Base-by-base conservation (phyloP, 2,888 invertebrate genomes). In the Baccha elongata region DNA sequence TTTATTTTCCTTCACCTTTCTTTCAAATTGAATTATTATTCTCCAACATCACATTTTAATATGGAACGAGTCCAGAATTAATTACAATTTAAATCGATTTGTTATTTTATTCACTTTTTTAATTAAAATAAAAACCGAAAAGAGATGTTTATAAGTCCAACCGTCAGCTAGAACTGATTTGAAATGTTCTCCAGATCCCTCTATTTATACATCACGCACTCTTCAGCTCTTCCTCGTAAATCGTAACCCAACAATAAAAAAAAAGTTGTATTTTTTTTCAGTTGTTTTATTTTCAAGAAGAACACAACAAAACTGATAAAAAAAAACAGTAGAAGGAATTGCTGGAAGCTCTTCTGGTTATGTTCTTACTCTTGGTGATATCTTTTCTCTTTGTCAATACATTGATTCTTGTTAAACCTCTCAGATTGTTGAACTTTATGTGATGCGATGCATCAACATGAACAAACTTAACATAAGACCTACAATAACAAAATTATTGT, bases 321-420 rank as follows among this genome's bases (percentile, higher is more conserved):
- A 37, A 23, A 53, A 35, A 15, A 26, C 19, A 32, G 1, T 21
- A 37, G 29, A 23, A 55, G 55, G 19, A 50, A 2, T 19, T n/a
- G 32, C 32, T 55, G 13, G 32, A 55, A 55, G 37, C 55, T 55
- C 55, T 37, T 40, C 2, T 74, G 64, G 64, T 62, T 71, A 69
- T 40, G 80, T 74, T 81, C 55, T 55, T 81, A 76, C 76, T 76
- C 81, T 74, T 58, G 46, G 21, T 37, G 23, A 13, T 37, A 40
- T 21, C 42, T 58, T 69, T 74, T 81, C 80, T 81, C 81, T 83
- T 76, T 58, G 40, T 58, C 11, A 21, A 55, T 21, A 17, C 1
- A 55, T 55, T 21, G 19, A 52, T 40, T 58, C 55, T 40, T 10
- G 37, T 26, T 40, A 19, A 53, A 53, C 37, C 15, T 40, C 40